Evolutionary conservation across 2,888 invertebrate species (phyloP).

Genomic region (Archaeoteleia sp.): DNA sequence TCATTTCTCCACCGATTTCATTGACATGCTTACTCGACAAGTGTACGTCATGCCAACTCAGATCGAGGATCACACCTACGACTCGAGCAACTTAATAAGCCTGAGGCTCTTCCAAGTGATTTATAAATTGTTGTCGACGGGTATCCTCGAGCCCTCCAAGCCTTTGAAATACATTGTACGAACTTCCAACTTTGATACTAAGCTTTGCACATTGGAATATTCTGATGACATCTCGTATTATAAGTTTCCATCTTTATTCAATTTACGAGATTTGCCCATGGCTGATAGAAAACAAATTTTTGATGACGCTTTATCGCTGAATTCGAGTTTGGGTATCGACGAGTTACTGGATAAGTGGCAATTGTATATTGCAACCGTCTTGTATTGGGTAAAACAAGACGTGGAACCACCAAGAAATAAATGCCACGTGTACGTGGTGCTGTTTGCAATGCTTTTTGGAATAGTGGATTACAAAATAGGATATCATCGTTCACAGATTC

Average conservation of each 20-base stretch:
- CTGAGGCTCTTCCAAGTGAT: slow-evolving; percentile 80
- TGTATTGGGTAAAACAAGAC: slow-evolving; percentile 78
- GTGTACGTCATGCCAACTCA: slow-evolving; percentile 82
- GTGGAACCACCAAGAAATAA: slow-evolving; percentile 72
- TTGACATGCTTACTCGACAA: slow-evolving; percentile 81
- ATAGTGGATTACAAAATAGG: slow-evolving; percentile 79
- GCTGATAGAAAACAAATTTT: slow-evolving; percentile 72
- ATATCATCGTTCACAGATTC: slow-evolving; percentile 75
- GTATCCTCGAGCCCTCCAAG: too few species aligned
- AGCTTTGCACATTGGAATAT: slow-evolving; percentile 50
- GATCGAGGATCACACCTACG: slow-evolving; percentile 81
- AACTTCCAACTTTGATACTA: too few species aligned
- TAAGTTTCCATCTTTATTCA: slow-evolving; percentile 68
- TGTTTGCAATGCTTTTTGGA: slow-evolving; percentile 78
- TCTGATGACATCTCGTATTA: slow-evolving; percentile 42
- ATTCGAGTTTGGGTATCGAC: too few species aligned
- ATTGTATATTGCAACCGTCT: slow-evolving; percentile 77
- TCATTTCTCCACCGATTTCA: slow-evolving; percentile 81
- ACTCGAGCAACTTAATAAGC: too few species aligned
- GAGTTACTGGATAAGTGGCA: slow-evolving; percentile 79
- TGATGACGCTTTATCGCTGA: slow-evolving; percentile 76
- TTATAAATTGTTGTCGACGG: slow-evolving; percentile 76
- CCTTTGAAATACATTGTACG: too few species aligned
- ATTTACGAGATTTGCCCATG: slow-evolving; percentile 63
- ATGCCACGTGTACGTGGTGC: slow-evolving; percentile 77